Base-by-base conservation (phyloP, 1,140 invertebrate genomes). In the Chironomus striatipennis region DNA sequence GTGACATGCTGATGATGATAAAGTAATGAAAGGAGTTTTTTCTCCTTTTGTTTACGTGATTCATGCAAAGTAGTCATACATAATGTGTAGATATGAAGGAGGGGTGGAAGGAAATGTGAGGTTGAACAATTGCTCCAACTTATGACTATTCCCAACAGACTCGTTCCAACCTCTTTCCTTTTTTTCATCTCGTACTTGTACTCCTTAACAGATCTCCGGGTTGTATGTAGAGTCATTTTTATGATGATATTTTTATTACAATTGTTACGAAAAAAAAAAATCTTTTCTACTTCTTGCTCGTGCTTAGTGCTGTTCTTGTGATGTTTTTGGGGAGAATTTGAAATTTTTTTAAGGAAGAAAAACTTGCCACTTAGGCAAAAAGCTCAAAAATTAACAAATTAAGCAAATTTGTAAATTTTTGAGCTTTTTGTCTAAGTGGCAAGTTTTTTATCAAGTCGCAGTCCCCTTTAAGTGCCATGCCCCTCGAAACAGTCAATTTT, bases 181-280 rank as follows among this genome's bases (percentile, higher is more conserved):
- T 12, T 7, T n/a, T n/a, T n/a, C n/a, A n/a, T n/a, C 47, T 57
- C 47, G 10, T n/a, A 57, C 47, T n/a, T 12, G 9, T n/a, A 57
- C 9, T n/a, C 47, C 47, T 10, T n/a, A 12, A 57, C n/a, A 57
- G 47, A 12, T 12, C n/a, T 57, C 47, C n/a, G 47, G 47, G 47
- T 15, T 20, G 65, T 70, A 70, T 70, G 65, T 70, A 18, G 65
- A 70, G 17, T 70, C 65, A 70, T 70, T 70, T 70, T 70, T 70
- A 70, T 70, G 65, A 70, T 70, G 65, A 70, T 70, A 70, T 70
- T 70, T 67, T 70, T 70, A 70, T 70, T 70, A 70, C 65, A 21
- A 70, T 70, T 70, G 65, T 70, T 70, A 18, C 65, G 24, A 34
- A 34, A 34, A 34, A 34, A 34, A 34, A 34, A 34, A 34, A 34